Percentiles rank a stretch among this genome's conserved stretches.
phyloP scores from a whole-genome alignment of 2,797 vertebrate species.

The Synaphobranchus kaupii region DNA sequence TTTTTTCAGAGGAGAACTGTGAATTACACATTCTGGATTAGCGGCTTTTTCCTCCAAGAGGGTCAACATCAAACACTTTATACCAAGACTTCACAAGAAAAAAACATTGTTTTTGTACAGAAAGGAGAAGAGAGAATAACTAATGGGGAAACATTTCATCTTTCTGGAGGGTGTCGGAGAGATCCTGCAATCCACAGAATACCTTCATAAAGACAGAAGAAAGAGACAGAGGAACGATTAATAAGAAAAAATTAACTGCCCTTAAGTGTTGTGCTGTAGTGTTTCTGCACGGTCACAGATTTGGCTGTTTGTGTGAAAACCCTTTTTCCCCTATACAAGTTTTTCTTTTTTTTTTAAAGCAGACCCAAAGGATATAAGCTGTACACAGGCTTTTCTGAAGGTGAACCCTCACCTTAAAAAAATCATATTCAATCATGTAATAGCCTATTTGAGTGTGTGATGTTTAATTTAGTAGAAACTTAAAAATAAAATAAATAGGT shows the following conservation, averaged over 20 bases:
- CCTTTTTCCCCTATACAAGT: neutral
- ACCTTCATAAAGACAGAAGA: neutral
- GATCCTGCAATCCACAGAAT: neutral
- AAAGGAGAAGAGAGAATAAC: neutral
- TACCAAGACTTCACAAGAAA: neutral
- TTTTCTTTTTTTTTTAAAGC: neutral
- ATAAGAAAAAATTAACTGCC: neutral
- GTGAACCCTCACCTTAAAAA: conserved; percentile 14
- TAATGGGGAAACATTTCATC: neutral
- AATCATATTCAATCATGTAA: neutral
- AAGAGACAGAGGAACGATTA: neutral
- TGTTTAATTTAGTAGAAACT: neutral
- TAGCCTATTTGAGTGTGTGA: neutral
- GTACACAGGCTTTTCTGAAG: neutral
- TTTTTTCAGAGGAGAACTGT: neutral
- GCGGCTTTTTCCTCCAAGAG: neutral
- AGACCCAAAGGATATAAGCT: neutral
- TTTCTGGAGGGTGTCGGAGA: conserved; percentile 1
- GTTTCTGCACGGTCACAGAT: neutral
- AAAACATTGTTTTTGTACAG: neutral
- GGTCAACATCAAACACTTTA: neutral
- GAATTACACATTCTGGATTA: neutral
- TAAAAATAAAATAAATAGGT: neutral
- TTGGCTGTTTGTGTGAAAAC: neutral
- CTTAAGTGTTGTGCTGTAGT: neutral